Conservation (phyloP, 2,888 invertebrate species). For the Drosophila affinis region DNA sequence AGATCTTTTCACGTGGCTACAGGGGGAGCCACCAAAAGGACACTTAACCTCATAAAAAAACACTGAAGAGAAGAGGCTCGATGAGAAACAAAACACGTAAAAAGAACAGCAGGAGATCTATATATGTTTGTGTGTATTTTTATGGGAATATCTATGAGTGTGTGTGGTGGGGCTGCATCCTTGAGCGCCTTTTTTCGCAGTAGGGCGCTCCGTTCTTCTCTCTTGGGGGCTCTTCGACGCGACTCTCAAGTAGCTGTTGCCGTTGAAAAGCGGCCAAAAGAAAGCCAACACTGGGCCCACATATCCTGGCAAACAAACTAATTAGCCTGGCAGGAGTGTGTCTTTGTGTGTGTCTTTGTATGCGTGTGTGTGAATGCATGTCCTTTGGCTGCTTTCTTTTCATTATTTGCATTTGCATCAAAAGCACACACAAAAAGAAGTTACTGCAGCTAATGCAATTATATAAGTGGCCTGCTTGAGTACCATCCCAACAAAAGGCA, state of each 20-base stretch:
- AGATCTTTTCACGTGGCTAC: slow-evolving; percentile 74
- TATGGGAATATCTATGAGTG: not conserved
- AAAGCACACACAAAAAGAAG: slow-evolving; percentile 54
- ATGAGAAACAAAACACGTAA: slow-evolving; percentile 63
- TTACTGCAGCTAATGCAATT: slow-evolving; percentile 74
- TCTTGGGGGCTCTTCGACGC: slow-evolving; percentile 22
- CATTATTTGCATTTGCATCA: slow-evolving; percentile 66
- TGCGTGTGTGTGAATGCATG: slow-evolving; percentile 28
- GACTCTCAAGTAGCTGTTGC: slow-evolving; percentile 69
- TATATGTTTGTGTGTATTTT: not conserved
- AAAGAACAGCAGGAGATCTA: slow-evolving; percentile 42
- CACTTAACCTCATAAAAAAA: slow-evolving; percentile 77
- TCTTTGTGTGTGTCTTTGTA: slow-evolving; percentile 12
- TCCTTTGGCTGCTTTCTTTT: slow-evolving; percentile 67
- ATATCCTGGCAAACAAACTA: slow-evolving; percentile 68
- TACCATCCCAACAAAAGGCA: slow-evolving; percentile 60
- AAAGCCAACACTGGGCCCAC: slow-evolving; percentile 43
- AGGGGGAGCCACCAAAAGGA: slow-evolving; percentile 69
- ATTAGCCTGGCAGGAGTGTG: slow-evolving; percentile 59
- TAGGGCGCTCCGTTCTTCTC: slow-evolving; percentile 58
- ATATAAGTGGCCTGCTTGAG: slow-evolving; percentile 66
- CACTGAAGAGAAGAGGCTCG: slow-evolving; percentile 31
- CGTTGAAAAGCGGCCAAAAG: slow-evolving; percentile 57
- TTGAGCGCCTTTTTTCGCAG: slow-evolving; percentile 76
- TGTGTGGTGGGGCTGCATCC: slow-evolving; percentile 55